Evolutionary conservation across 2,888 invertebrate genomes (phyloP), one percentile per base, ranked within the genome.

Genomic region (Ormyrus pomaceus): DNA sequence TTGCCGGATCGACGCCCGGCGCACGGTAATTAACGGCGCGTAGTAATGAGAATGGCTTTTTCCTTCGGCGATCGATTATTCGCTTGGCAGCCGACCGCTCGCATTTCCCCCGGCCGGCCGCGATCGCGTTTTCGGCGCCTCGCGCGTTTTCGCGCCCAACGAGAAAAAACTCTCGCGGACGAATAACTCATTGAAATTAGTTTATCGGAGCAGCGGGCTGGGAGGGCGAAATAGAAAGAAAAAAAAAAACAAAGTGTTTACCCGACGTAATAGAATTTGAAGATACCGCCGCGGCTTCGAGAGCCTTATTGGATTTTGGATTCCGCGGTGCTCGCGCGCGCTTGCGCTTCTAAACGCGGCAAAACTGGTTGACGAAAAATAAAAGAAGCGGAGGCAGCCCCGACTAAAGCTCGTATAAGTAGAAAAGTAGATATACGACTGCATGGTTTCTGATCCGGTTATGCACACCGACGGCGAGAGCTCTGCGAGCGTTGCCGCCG

Each of bases 401-500:
- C 19, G 19, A 34, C 48, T 46, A 72, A 68, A 59, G 74, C 75
- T 19, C 13, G 46, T 56, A 68, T 76, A 80, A 89, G 88, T 87
- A 88, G 88, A 88, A 88, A 89, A 89, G 87, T 87, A 89, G 88
- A 87, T 88, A 72, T 71, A 89, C 89, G 85, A 88, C 87, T 89
- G 89, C 89, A 90, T 89, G 90, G 90, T 90, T 90, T 90, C 90
- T 90, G 88, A 90, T 90, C 90, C 90, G 87, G 88, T 90, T 90
- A 90, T 86, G 86, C 84, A 84, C 79, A 19, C 19, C 81, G 59
- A 58, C 10, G 73, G 19, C 11, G 86, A 19, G 1, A 13, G 19
- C 83, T 84, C 2, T 6, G 64, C 84, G 86, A 83, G 84, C 82
- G 19, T 19, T 19, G 19, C 19, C 19, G 19, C 19, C 13, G 13